Percentiles rank a stretch among this genome's conserved stretches.
phyloP scores from a whole-genome alignment of 2,888 invertebrate species.

The Phasia obesa region DNA sequence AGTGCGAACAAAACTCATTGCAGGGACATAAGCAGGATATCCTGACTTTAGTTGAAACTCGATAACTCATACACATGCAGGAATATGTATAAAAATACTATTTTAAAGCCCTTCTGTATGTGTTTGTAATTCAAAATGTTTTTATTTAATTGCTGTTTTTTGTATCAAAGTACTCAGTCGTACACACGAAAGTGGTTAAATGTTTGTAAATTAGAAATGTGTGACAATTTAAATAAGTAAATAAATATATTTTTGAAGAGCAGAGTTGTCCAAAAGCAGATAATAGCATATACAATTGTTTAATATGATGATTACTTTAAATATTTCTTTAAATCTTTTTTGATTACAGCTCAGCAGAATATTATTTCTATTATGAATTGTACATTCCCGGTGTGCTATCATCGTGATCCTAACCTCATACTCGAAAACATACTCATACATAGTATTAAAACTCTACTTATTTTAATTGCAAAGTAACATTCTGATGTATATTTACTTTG shows the following conservation, averaged over 20 bases:
- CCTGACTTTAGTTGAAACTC: constrained; percentile 48
- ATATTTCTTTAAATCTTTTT: too few relatives aligned
- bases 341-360: too few relatives aligned
- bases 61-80: constrained; percentile 50
- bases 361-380: too few relatives aligned
- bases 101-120: constrained; percentile 32
- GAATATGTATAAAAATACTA: background rate
- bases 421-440: too few relatives aligned
- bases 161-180: background rate
- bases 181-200: constrained; percentile 16
- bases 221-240: constrained; percentile 56
- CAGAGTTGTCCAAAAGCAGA: background rate
- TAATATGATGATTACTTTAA: too few relatives aligned
- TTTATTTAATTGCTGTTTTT: constrained; percentile 20
- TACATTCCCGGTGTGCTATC: too few relatives aligned
- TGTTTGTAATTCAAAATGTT: constrained; percentile 54
- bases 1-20: constrained; percentile 18
- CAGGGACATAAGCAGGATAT: constrained; percentile 61
- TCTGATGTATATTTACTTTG: too few relatives aligned
- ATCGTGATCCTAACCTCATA: too few relatives aligned
- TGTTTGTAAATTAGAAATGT: constrained; percentile 54
- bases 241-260: constrained; percentile 19
- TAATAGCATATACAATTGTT: too few relatives aligned
- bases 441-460: too few relatives aligned
- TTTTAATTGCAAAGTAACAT: too few relatives aligned